Percentiles rank a stretch among this genome's conserved stretches.
phyloP scores from a whole-genome alignment of 2,797 vertebrate genomes.

The Siniperca scherzeri region DNA sequence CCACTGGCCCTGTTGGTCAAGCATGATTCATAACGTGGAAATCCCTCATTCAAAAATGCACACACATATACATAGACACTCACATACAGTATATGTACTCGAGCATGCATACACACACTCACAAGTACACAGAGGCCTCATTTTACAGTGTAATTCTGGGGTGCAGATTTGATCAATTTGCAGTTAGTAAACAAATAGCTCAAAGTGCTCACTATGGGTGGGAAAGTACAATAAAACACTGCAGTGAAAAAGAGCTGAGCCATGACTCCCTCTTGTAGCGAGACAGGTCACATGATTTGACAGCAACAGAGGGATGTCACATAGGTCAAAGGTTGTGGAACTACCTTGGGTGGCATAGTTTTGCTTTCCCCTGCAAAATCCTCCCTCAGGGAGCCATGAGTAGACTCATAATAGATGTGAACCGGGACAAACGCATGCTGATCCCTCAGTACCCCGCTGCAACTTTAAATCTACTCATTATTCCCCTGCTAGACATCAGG shows the following conservation, averaged over 20 bases:
- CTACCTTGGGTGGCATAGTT: conserved; percentile 82
- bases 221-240: conserved; percentile 69
- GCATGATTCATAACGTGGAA: conserved; percentile 38
- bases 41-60: conserved; percentile 7
- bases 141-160: conserved; percentile 8
- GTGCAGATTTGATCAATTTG: conserved; percentile 43
- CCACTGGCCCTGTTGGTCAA: conserved; percentile 17
- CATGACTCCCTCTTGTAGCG: conserved; percentile 60
- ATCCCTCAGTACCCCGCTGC: conserved; percentile 48
- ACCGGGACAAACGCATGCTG: conserved; percentile 47
- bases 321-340: conserved; percentile 77
- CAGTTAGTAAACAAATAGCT: conserved; percentile 52
- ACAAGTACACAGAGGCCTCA: conserved; percentile 10
- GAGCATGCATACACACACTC: not conserved
- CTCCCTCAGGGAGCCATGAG: conserved; percentile 69
- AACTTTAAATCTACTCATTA: conserved; percentile 36
- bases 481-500: conserved; percentile 52
- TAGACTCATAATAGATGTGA: conserved; percentile 73
- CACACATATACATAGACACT: not conserved
- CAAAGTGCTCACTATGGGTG: conserved; percentile 37
- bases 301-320: conserved; percentile 67
- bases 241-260: conserved; percentile 55
- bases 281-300: conserved; percentile 58
- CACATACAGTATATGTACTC: not conserved
- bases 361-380: conserved; percentile 61